Conservation (phyloP, 2,797 vertebrate genomes). For the Lagodon rhomboides region DNA sequence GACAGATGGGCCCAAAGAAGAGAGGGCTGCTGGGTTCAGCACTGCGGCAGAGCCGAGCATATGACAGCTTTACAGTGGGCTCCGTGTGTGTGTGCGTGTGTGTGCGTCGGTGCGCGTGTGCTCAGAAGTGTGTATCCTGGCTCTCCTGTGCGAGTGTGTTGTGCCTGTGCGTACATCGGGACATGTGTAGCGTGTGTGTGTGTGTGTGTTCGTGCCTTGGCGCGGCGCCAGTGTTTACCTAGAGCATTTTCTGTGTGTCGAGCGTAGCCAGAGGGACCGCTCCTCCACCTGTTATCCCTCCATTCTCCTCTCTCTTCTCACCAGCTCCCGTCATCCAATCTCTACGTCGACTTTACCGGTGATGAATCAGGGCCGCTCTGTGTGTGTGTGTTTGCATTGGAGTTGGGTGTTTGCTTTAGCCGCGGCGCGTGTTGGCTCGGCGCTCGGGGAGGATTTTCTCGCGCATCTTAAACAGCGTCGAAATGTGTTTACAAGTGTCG, state of each 20-base stretch:
- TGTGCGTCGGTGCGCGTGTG: constrained; percentile 19
- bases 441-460: constrained; percentile 52
- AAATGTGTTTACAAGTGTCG: constrained; percentile 58
- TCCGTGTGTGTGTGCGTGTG: constrained; percentile 42
- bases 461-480: constrained; percentile 51
- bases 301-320: constrained; percentile 51
- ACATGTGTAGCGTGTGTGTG: too few relatives aligned
- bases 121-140: constrained; percentile 21
- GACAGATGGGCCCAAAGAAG: constrained; percentile 79
- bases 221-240: constrained; percentile 75
- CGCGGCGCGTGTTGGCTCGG: constrained; percentile 51
- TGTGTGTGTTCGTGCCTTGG: constrained; percentile 51
- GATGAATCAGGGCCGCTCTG: constrained; percentile 52
- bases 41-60: constrained; percentile 76
- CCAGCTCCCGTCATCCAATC: constrained; percentile 59
- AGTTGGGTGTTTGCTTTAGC: constrained; percentile 57
- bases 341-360: constrained; percentile 63
- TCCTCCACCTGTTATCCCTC: constrained; percentile 74
- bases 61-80: constrained; percentile 76
- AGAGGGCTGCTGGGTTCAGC: constrained; percentile 77
- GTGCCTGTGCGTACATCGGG: constrained; percentile 13
- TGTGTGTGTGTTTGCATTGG: constrained; percentile 28
- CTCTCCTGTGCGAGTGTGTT: constrained; percentile 20
- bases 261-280: constrained; percentile 62
- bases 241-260: constrained; percentile 59